phyloP scores from a whole-genome alignment of 2,888 invertebrate genomes.

The Timema cristinae region DNA sequence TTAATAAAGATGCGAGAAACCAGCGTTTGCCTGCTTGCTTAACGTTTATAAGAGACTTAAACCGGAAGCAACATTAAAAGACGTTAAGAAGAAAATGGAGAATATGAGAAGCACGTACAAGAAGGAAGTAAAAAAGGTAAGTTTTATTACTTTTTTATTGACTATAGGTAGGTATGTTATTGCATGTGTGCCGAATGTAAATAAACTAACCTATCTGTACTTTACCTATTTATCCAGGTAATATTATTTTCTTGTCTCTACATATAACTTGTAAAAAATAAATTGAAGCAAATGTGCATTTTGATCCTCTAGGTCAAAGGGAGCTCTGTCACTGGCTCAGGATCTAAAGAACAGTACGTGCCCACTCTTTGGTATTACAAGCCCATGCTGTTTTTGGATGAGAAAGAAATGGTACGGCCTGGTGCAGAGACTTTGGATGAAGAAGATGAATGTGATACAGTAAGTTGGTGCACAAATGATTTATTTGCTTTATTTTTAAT shows the following conservation, averaged over 20 bases:
- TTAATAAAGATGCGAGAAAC: no score
- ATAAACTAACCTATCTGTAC: no score
- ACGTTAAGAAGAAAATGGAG: conserved; percentile 1
- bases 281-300: neutral
- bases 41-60: conserved; percentile 1
- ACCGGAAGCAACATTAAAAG: neutral
- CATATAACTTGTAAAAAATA: no score
- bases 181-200: no score
- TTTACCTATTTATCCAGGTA: no score
- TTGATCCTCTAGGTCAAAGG: neutral
- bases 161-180: no score
- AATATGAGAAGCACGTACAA: conserved; percentile 9
- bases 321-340: neutral
- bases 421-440: conserved; percentile 3
- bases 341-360: neutral
- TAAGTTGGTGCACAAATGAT: no score
- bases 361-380: conserved; percentile 8
- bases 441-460: no score
- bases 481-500: no score
- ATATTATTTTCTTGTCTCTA: no score
- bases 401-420: neutral
- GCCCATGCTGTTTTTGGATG: conserved; percentile 1
- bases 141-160: no score
- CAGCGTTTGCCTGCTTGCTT: no score
- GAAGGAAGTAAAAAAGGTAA: neutral